Evolutionary conservation across 2,113 vertebrate species (phyloP).

Genomic region (Deroptyus accipitrinus): DNA sequence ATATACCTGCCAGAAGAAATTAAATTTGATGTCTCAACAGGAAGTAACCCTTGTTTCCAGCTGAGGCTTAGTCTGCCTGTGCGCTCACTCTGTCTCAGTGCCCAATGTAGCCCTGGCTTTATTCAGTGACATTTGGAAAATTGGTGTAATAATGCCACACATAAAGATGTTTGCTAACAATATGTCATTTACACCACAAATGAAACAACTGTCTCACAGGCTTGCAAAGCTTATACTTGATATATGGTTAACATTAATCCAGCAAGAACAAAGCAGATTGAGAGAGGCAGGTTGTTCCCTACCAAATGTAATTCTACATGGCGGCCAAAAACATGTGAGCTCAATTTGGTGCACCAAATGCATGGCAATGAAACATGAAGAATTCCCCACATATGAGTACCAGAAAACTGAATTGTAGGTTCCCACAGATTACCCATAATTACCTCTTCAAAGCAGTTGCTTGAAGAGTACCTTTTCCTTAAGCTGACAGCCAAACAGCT

Average conservation of each 20-base stretch:
- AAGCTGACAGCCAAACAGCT: neutral
- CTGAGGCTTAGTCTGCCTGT: neutral
- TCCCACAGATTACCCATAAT: neutral
- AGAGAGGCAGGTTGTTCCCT: neutral
- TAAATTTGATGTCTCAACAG: neutral
- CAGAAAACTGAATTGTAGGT: neutral
- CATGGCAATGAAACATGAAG: neutral
- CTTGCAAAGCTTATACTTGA: neutral
- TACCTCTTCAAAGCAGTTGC: neutral
- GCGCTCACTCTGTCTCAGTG: neutral
- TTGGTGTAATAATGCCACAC: neutral
- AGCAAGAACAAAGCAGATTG: neutral
- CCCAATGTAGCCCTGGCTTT: neutral
- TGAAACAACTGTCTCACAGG: neutral
- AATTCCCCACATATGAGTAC: neutral
- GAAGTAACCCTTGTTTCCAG: neutral
- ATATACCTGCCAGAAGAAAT: neutral
- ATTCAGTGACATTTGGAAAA: neutral
- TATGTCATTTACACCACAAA: neutral
- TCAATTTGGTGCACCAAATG: neutral
- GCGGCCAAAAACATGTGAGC: neutral
- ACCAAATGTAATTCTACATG: neutral
- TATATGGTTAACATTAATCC: neutral
- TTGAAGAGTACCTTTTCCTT: neutral
- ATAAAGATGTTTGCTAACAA: accelerated